phyloP scores from a whole-genome alignment of 2,888 invertebrate species.

The Drosophila kokeensis region DNA sequence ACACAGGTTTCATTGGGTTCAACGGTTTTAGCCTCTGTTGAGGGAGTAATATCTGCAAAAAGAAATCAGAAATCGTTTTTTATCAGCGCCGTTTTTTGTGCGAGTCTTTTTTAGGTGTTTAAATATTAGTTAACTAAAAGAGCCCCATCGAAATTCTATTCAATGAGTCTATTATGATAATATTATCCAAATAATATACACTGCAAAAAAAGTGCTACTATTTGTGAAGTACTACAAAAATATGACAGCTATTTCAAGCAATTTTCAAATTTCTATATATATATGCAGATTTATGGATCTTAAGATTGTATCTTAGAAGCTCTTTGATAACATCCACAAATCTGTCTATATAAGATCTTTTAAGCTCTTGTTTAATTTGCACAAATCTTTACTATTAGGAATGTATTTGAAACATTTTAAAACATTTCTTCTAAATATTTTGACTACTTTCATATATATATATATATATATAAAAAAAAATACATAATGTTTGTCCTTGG shows the following conservation, averaged over 20 bases:
- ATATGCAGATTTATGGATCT: neutral
- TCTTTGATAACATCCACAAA: neutral
- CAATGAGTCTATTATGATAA: neutral
- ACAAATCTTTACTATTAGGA: neutral
- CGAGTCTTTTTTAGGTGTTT: too few relatives aligned
- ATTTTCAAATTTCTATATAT: neutral
- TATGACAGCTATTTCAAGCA: neutral
- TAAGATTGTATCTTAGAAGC: neutral
- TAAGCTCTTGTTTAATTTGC: neutral
- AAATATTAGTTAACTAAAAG: neutral
- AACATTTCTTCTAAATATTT: neutral
- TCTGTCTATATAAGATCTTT: neutral
- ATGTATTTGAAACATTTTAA: neutral
- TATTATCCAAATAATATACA: neutral
- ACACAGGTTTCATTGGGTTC: constrained; percentile 77
- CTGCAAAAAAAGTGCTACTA: neutral
- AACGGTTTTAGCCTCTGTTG: constrained; percentile 76
- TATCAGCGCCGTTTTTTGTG: neutral
- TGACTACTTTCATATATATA: neutral
- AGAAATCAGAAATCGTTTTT: neutral
- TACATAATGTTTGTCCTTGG: neutral
- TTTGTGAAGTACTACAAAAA: neutral
- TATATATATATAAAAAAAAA: neutral
- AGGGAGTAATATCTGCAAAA: constrained; percentile 73
- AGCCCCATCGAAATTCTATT: neutral